Evolutionary conservation across 2,113 vertebrate genomes (phyloP).

Genomic region (Lepisosteus osseus): DNA sequence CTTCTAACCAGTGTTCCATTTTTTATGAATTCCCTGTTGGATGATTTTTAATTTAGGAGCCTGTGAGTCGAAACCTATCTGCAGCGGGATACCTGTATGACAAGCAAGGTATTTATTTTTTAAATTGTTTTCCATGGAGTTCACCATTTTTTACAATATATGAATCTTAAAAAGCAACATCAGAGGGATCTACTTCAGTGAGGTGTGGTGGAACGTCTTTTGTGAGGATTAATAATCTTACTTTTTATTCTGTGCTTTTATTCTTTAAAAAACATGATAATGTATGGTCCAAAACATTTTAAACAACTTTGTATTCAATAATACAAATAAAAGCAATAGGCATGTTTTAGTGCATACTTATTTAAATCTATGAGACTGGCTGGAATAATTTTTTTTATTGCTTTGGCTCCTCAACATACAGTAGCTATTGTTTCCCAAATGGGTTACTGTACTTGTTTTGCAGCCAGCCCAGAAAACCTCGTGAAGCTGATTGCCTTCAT

Average conservation of each 20-base stretch:
- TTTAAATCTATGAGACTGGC: neutral
- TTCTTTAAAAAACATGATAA: conserved; percentile 26
- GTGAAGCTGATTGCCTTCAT: neutral
- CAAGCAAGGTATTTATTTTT: conserved; percentile 44
- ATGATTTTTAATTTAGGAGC: conserved; percentile 46
- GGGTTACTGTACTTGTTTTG: neutral
- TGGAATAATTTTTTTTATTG: neutral
- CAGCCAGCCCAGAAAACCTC: conserved; percentile 13
- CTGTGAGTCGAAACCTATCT: conserved; percentile 37
- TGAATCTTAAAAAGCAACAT: too few species aligned
- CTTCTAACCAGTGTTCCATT: neutral
- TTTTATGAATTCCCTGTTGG: neutral
- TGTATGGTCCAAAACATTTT: neutral
- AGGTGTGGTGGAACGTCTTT: too few species aligned
- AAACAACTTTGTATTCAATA: too few species aligned
- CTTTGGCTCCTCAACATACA: neutral
- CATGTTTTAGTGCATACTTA: neutral
- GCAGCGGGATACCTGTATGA: conserved; percentile 44
- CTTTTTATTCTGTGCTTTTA: conserved; percentile 5
- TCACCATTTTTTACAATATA: too few species aligned
- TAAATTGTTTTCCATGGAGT: too few species aligned
- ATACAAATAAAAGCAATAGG: neutral
- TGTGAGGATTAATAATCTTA: too few species aligned
- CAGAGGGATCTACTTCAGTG: too few species aligned
- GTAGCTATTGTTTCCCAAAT: neutral